These are phyloP conservation scores for Lycaena phlaeas DNA, from an alignment of 2,888 invertebrate species.

Conservation along the genomic window DNA sequence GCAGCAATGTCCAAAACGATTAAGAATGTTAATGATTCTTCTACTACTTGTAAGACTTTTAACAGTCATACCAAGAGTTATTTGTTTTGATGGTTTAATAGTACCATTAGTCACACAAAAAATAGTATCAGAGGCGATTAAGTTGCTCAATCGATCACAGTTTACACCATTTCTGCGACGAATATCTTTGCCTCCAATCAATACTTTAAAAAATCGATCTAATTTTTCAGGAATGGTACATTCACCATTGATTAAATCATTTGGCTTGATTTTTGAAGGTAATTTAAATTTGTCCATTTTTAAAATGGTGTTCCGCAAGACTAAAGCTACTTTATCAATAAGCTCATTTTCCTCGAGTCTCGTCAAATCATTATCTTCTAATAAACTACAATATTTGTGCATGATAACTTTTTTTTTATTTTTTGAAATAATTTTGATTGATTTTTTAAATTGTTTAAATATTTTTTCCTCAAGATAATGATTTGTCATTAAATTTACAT, in stretches of 20 bases:
- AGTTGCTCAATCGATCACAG: constrained; percentile 8
- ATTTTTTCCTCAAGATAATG: constrained; percentile 10
- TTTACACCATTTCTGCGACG: constrained; percentile 9
- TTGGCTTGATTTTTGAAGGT: constrained; percentile 11
- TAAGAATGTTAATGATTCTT: constrained; percentile 5
- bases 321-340: constrained; percentile 2
- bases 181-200: constrained; percentile 9
- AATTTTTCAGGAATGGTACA: constrained; percentile 9
- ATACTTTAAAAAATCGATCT: constrained; percentile 10
- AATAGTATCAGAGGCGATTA: constrained; percentile 8
- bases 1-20: no score
- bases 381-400: constrained; percentile 9
- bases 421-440: constrained; percentile 7
- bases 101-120: constrained; percentile 9
- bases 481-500: constrained; percentile 6
- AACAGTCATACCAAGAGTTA: constrained; percentile 12
- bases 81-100: constrained; percentile 10
- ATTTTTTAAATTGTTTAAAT: constrained; percentile 6
- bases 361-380: constrained; percentile 7
- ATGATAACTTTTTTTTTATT: constrained; percentile 9
- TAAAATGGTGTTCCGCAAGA: constrained; percentile 5
- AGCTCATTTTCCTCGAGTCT: constrained; percentile 5
- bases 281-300: constrained; percentile 8
- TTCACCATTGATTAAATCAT: constrained; percentile 10
- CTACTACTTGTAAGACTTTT: constrained; percentile 8